Conservation (phyloP, 2,888 invertebrate genomes). For the Notodonta ziczac region DNA sequence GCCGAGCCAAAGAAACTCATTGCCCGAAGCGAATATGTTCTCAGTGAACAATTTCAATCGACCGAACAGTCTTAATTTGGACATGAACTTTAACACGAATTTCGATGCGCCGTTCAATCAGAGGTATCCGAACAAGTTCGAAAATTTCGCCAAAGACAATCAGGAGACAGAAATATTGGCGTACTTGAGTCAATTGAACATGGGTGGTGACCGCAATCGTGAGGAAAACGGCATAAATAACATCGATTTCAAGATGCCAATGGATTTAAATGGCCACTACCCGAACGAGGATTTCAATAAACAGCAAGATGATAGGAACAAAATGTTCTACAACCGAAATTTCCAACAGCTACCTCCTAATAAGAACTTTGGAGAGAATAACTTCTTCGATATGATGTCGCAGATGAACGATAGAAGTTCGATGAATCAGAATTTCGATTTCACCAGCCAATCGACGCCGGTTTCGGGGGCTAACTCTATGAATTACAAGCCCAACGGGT, state of each 20-base stretch:
- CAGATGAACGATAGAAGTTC: conserved; percentile 62
- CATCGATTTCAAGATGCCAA: conserved; percentile 67
- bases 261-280: conserved; percentile 68
- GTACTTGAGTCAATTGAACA: conserved; percentile 69
- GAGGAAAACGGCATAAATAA: conserved; percentile 60
- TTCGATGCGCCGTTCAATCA: conserved; percentile 60
- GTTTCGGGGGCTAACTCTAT: conserved; percentile 49
- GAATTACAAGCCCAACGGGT: conserved; percentile 72
- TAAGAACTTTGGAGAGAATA: conserved; percentile 63
- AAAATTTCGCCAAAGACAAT: conserved; percentile 55
- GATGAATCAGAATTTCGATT: conserved; percentile 67
- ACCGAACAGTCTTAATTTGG: conserved; percentile 73
- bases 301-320: conserved; percentile 63
- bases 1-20: conserved; percentile 76
- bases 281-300: conserved; percentile 61
- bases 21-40: conserved; percentile 72
- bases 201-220: conserved; percentile 59
- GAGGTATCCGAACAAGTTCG: conserved; percentile 64
- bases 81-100: conserved; percentile 65
- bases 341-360: conserved; percentile 62
- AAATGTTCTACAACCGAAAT: conserved; percentile 65
- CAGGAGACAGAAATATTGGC: conserved; percentile 67
- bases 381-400: conserved; percentile 66
- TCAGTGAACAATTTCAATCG: conserved; percentile 60
- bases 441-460: conserved; percentile 56